These are phyloP conservation scores for Acrossocheilus fasciatus DNA, from an alignment of 2,797 vertebrate species.

Conservation along the genomic window DNA sequence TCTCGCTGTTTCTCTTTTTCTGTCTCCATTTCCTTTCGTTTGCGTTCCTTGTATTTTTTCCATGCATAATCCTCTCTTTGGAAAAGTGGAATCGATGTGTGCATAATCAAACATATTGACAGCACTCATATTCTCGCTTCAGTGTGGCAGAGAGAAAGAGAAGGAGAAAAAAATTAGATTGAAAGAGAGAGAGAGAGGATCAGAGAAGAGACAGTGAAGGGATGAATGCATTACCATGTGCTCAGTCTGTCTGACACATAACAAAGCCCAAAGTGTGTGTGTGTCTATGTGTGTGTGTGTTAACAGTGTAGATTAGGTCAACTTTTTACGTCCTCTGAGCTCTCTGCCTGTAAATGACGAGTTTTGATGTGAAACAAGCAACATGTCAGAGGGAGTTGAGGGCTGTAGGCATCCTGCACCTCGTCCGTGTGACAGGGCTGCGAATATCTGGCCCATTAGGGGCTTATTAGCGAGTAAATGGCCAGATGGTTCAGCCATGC, in stretches of 20 bases:
- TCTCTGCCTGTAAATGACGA: slow-evolving; percentile 99
- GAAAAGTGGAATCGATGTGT: slow-evolving; percentile 79
- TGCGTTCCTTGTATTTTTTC: slow-evolving; percentile 32
- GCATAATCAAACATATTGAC: slow-evolving; percentile 86
- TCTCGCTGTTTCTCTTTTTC: slow-evolving; percentile 23
- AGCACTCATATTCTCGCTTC: slow-evolving; percentile 78
- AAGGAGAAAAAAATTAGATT: slow-evolving; percentile 39
- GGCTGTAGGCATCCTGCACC: slow-evolving; percentile 99
- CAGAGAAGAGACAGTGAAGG: slow-evolving; percentile 78
- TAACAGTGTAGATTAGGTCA: slow-evolving; percentile 99
- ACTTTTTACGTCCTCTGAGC: slow-evolving; percentile 99
- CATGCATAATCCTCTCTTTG: slow-evolving; percentile 75
- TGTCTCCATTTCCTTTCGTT: slow-evolving; percentile 40
- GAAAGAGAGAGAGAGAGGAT: slow-evolving; percentile 57
- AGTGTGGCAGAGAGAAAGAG: slow-evolving; percentile 66
- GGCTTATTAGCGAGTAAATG: slow-evolving; percentile 99
- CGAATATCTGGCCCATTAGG: slow-evolving; percentile 99
- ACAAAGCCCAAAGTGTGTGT: slow-evolving; percentile 89
- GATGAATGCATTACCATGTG: slow-evolving; percentile 99
- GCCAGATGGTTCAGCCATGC: slow-evolving; percentile 99
- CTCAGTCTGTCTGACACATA: slow-evolving; percentile 95
- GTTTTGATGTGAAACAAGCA: slow-evolving; percentile 99
- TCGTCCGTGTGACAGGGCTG: slow-evolving; percentile 99
- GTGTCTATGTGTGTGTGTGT: slow-evolving; percentile 84
- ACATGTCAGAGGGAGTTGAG: slow-evolving; percentile 99